phyloP scores from a whole-genome alignment of 2,888 invertebrate genomes.

The Myopa testacea region DNA sequence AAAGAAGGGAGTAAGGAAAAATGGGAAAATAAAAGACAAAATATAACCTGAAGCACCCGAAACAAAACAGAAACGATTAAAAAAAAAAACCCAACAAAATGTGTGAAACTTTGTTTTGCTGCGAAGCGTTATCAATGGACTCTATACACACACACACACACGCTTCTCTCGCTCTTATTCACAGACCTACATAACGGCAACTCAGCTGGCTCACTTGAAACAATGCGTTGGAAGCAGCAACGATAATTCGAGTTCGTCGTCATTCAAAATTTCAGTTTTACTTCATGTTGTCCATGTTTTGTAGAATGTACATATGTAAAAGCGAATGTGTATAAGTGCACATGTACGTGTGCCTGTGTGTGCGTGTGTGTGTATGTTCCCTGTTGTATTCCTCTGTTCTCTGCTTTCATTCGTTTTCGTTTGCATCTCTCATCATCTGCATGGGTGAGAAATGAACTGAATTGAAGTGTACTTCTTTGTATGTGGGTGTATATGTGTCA shows the following conservation, averaged over 20 bases:
- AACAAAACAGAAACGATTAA: not conserved
- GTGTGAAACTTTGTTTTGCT: too few relatives aligned
- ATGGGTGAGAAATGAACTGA: not conserved
- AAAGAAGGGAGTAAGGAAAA: not conserved
- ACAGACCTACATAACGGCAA: not conserved
- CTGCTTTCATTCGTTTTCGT: slow-evolving; percentile 23
- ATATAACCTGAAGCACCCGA: not conserved
- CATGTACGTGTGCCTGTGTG: too few relatives aligned
- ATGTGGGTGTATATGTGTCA: not conserved
- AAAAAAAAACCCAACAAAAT: not conserved
- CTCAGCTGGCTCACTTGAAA: not conserved
- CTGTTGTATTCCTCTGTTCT: not conserved
- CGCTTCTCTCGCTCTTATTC: not conserved
- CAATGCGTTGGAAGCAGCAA: slow-evolving; percentile 2
- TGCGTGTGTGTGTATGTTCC: not conserved
- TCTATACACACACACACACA: slow-evolving; percentile 7
- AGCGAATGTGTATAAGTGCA: not conserved
- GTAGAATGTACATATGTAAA: not conserved
- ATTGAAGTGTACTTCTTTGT: not conserved
- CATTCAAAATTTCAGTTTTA: slow-evolving; percentile 8
- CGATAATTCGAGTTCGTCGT: slow-evolving; percentile 13
- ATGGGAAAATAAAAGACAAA: not conserved
- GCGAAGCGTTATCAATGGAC: slow-evolving; percentile 26
- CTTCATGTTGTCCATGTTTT: not conserved
- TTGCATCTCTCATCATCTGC: not conserved